Evolutionary conservation across 1,140 invertebrate species (phyloP).

Genomic region (Pteromalus puparum): DNA sequence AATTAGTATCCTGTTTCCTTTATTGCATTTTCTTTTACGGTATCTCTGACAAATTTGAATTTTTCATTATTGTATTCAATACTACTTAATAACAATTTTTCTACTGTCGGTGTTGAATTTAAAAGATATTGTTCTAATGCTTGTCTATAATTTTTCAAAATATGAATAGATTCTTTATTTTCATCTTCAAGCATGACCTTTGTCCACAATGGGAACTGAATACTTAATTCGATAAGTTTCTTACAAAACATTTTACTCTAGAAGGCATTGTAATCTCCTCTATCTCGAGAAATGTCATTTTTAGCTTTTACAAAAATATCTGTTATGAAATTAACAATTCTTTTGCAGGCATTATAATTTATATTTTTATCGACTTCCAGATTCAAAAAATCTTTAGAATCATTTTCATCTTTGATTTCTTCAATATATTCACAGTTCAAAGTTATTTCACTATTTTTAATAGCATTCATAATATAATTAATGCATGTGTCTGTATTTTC

Average conservation of each 20-base stretch:
- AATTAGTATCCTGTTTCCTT: not conserved
- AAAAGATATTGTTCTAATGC: not conserved
- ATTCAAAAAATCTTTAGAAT: not conserved
- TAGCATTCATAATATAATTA: not conserved
- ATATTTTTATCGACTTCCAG: not conserved
- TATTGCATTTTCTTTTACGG: not conserved
- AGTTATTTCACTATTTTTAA: not conserved
- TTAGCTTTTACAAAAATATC: not conserved
- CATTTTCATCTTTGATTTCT: not conserved
- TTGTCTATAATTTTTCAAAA: not conserved
- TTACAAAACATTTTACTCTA: not conserved
- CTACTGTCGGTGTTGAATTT: not conserved
- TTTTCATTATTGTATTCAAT: not conserved
- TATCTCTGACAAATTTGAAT: not conserved
- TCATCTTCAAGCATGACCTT: not conserved
- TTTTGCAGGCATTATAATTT: not conserved
- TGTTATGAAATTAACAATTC: constrained; percentile 46
- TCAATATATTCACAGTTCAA: not conserved
- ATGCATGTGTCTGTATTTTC: not conserved
- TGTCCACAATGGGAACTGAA: not conserved
- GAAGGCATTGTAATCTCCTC: not conserved
- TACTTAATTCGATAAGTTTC: not conserved
- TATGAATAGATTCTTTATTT: not conserved
- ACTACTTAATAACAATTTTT: too few species aligned
- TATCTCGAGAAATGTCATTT: not conserved